phyloP scores from a whole-genome alignment of 1,140 invertebrate species.

The Drosophila burlai region DNA sequence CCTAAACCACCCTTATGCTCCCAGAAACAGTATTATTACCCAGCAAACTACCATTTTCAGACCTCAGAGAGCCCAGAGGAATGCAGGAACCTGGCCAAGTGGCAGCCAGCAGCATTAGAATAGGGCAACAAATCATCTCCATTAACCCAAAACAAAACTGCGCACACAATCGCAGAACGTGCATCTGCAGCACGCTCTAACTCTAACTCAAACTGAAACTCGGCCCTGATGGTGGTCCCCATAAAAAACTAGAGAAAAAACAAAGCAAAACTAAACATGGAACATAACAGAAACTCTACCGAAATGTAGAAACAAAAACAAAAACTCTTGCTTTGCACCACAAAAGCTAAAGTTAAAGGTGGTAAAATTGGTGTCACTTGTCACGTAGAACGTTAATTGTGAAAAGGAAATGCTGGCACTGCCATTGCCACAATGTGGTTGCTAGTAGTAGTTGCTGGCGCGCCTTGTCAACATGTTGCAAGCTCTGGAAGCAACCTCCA shows the following conservation, averaged over 20 bases:
- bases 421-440: constrained; percentile 31
- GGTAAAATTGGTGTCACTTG: constrained; percentile 85
- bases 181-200: constrained; percentile 79
- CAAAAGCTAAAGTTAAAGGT: constrained; percentile 71
- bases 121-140: constrained; percentile 84
- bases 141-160: constrained; percentile 85
- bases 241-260: constrained; percentile 40
- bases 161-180: constrained; percentile 82
- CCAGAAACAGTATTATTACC: constrained; percentile 16
- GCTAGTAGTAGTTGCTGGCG: constrained; percentile 36
- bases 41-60: neutral
- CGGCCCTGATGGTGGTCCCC: constrained; percentile 79
- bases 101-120: constrained; percentile 63
- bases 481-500: constrained; percentile 23
- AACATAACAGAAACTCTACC: constrained; percentile 47
- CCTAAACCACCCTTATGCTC: neutral
- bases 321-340: constrained; percentile 41
- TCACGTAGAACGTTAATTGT: constrained; percentile 84
- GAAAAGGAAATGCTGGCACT: constrained; percentile 79
- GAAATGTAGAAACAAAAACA: constrained; percentile 38
- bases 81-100: neutral
- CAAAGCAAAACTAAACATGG: constrained; percentile 23
- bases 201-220: constrained; percentile 29
- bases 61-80: neutral
- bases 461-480: constrained; percentile 78